Evolutionary conservation across 2,888 invertebrate genomes (phyloP).

Genomic region (Watsonalla cultraria): DNA sequence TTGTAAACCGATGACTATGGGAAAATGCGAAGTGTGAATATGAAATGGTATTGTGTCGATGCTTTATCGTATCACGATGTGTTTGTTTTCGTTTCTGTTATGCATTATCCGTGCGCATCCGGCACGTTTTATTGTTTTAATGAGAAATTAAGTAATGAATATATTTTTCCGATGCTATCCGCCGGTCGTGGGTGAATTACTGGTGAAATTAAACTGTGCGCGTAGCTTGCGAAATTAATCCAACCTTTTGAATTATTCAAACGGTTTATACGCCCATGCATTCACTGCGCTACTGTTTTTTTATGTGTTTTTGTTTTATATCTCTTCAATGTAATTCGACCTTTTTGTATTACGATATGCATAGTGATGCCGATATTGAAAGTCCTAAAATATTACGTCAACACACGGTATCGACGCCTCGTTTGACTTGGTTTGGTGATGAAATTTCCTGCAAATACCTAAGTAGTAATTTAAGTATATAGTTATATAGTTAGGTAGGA

Average conservation of each 20-base stretch:
- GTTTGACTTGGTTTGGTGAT: too few species aligned
- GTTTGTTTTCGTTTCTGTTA: constrained; percentile 1
- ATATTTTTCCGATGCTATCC: constrained; percentile 44
- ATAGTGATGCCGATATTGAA: too few species aligned
- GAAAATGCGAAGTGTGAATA: too few species aligned
- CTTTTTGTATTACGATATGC: too few species aligned
- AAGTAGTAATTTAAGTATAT: too few species aligned
- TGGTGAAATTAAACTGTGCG: constrained; percentile 60
- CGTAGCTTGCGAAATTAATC: constrained; percentile 56
- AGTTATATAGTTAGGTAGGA: too few species aligned
- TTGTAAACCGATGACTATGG: too few species aligned
- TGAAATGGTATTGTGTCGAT: too few species aligned
- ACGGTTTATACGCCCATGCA: constrained; percentile 56
- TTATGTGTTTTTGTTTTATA: constrained; percentile 30
- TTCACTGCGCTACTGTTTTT: constrained; percentile 40
- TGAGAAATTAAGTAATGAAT: constrained; percentile 44
- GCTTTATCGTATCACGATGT: background rate
- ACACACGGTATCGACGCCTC: too few species aligned
- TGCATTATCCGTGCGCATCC: constrained; percentile 10
- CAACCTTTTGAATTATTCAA: constrained; percentile 71
- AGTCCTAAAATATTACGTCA: too few species aligned
- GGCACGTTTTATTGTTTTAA: constrained; percentile 19
- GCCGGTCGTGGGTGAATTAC: constrained; percentile 53
- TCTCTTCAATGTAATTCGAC: constrained; percentile 18
- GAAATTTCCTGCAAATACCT: too few species aligned